Base-by-base conservation (phyloP, 35 echinoderm and acorn worm species). In the Heliocidaris erythrogramma region DNA sequence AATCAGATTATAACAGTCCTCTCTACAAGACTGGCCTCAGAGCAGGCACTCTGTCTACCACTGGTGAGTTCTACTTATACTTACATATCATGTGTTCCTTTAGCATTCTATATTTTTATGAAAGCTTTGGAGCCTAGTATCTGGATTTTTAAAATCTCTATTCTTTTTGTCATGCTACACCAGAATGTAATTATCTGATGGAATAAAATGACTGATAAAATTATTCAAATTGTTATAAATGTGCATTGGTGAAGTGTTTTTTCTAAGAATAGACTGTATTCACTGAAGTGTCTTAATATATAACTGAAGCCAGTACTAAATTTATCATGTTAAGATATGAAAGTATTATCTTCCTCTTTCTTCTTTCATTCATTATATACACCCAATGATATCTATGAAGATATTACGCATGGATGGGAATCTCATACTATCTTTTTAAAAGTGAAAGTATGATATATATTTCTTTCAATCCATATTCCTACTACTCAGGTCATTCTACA, bases 1-100 rank as follows among this genome's bases (percentile, higher is more conserved):
- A 93, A 21, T 60, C 88, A 24, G 96, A 97, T 95, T 97, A 99
- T 85, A 99, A 96, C 92, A 85, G 94, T 31, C 98, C 98, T 24
- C 96, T 99, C 31, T 99, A 99, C 94, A 99, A 97, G 90, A 99
- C 98, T 18, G 96, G 97, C 11, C 95, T 99, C 0, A 94, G 98
- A 78, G 98, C 98, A 95, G 98, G 98, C 30, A 96, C 95, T 5
- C 95, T 99, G 29, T 99, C 97, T 16, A 99, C 98, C 24, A 99
- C 98, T 94, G 98, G 97, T 97, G 59, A 32, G 96, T 78, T 18
- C 65, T 78, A 27, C 49, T 5, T 78, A 42, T 27, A 29, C 27
- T 27, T 78, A 71, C 5, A 24, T 71, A 24, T 3, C 5, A 24
- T 71, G 5, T 13, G 5, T 71, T 71, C 24, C 5, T 65, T 65